A percentile compares a stretch with the other conserved stretches of the same genome.
These are phyloP conservation scores for Notarius quadriscutis DNA, from an alignment of 2,113 vertebrate species.

Conservation along the genomic window DNA sequence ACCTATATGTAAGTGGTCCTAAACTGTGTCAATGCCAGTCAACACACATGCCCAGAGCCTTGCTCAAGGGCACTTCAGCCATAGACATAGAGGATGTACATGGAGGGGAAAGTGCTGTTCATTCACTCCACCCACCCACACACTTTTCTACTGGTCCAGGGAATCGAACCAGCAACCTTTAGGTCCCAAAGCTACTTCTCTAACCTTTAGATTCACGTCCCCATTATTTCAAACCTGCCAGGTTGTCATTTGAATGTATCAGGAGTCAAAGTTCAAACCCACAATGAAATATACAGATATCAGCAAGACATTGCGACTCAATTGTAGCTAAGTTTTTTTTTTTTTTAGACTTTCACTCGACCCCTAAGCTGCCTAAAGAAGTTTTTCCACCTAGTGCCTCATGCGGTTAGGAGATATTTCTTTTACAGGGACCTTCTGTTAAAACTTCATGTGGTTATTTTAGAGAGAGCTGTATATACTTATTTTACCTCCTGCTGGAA, in stretches of 20 bases:
- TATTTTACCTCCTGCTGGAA: constrained; percentile 53
- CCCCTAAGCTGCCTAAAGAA: not conserved
- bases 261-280: not conserved
- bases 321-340: not conserved
- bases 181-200: too few species aligned
- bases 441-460: constrained; percentile 30
- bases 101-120: too few species aligned
- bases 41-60: too few species aligned
- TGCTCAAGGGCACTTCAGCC: too few species aligned
- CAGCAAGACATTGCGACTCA: not conserved
- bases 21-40: not conserved
- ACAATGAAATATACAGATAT: not conserved
- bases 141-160: too few species aligned
- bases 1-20: not conserved
- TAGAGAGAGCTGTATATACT: constrained; percentile 49
- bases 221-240: not conserved
- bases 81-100: too few species aligned
- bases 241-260: not conserved
- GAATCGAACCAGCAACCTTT: too few species aligned
- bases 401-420: constrained; percentile 30
- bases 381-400: constrained; percentile 20
- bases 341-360: constrained; percentile 20
- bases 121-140: too few species aligned
- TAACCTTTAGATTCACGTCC: too few species aligned
- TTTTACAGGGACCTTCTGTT: constrained; percentile 44